A percentile compares a stretch with the other conserved stretches of the same genome.
phyloP scores from a whole-genome alignment of 2,888 invertebrate genomes.

The Biston stratarius region DNA sequence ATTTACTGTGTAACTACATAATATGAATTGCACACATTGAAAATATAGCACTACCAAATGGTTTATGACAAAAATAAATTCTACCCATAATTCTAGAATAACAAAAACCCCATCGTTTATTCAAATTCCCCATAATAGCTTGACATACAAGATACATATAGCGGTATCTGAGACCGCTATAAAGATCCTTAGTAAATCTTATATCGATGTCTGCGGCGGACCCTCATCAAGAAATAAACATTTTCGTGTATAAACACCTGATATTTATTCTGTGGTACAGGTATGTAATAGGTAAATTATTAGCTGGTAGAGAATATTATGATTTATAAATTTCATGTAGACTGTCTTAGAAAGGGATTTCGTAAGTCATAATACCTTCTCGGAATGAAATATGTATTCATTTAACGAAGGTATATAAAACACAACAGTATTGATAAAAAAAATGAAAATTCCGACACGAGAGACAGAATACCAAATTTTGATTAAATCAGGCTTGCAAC shows the following conservation, averaged over 20 bases:
- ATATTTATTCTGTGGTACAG: constrained; percentile 1
- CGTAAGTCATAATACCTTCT: too few relatives aligned
- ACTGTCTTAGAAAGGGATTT: background rate
- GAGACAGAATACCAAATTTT: too few relatives aligned
- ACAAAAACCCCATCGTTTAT: constrained; percentile 18
- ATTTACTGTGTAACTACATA: too few relatives aligned
- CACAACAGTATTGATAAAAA: too few relatives aligned
- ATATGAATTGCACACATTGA: too few relatives aligned
- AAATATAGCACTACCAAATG: background rate
- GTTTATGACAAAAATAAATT: background rate
- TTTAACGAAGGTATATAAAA: too few relatives aligned
- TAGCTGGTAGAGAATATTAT: background rate
- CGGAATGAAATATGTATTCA: too few relatives aligned
- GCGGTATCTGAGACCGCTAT: constrained; percentile 45
- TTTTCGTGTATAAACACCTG: constrained; percentile 1
- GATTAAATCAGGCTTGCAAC: too few relatives aligned
- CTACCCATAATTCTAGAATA: background rate
- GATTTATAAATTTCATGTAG: background rate
- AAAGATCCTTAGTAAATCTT: constrained; percentile 57
- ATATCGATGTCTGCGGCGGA: constrained; percentile 50
- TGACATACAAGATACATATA: constrained; percentile 60
- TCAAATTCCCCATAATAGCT: constrained; percentile 43
- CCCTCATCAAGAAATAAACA: constrained; percentile 53
- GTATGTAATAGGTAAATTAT: background rate
- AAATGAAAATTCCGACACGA: too few relatives aligned